phyloP scores from a whole-genome alignment of 2,888 invertebrate species.

The Andricus curvator region DNA sequence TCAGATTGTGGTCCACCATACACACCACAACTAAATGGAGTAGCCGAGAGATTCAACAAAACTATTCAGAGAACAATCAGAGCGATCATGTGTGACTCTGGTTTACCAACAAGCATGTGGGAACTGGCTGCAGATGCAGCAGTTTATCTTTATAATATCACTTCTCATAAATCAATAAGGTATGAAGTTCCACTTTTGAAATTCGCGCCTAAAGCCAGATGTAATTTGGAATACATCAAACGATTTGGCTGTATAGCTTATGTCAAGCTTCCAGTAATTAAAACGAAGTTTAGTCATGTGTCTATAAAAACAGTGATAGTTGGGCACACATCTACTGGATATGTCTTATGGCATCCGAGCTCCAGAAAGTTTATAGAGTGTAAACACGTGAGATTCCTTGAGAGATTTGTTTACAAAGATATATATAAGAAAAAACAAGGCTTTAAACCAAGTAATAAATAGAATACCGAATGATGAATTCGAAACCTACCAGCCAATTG shows the following conservation, averaged over 20 bases:
- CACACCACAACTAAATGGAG: slow-evolving; percentile 48
- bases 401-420: slow-evolving; percentile 52
- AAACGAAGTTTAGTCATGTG: slow-evolving; percentile 45
- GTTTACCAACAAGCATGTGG: slow-evolving; percentile 51
- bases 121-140: slow-evolving; percentile 51
- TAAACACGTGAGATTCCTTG: slow-evolving; percentile 52
- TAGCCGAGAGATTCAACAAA: slow-evolving; percentile 50
- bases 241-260: slow-evolving; percentile 51
- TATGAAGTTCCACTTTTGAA: background rate
- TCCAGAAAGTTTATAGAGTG: slow-evolving; percentile 47
- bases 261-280: slow-evolving; percentile 40
- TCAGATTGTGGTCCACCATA: slow-evolving; percentile 29
- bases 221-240: slow-evolving; percentile 45
- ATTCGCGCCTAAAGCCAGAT: slow-evolving; percentile 19
- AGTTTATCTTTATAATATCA: slow-evolving; percentile 53
- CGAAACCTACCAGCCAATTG: background rate
- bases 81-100: slow-evolving; percentile 47
- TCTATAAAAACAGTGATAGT: slow-evolving; percentile 46
- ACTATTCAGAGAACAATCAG: slow-evolving; percentile 50
- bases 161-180: slow-evolving; percentile 48
- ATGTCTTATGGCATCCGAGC: slow-evolving; percentile 49
- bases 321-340: background rate
- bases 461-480: background rate
- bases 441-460: slow-evolving; percentile 12
- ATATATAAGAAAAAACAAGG: slow-evolving; percentile 41